phyloP scores from a whole-genome alignment of 1,140 invertebrate genomes.

The Drosophila miranda region DNA sequence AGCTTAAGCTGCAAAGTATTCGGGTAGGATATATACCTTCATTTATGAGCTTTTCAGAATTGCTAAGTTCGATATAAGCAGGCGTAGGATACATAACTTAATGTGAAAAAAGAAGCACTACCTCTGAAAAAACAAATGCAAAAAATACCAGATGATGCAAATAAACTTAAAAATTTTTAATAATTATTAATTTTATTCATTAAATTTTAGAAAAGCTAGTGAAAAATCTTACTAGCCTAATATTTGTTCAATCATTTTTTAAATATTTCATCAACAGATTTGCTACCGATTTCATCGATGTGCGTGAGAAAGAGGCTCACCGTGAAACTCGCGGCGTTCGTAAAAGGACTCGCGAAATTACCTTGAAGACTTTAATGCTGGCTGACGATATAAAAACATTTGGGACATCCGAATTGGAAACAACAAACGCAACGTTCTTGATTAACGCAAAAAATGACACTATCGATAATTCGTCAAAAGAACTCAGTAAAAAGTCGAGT shows the following conservation, averaged over 20 bases:
- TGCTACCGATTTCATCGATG: slow-evolving; percentile 95
- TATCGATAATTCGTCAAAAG: not conserved
- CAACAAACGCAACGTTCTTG: slow-evolving; percentile 1
- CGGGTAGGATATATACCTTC: no score
- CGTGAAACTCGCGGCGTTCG: slow-evolving; percentile 70
- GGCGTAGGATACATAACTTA: no score
- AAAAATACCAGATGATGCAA: no score
- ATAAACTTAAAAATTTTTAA: no score
- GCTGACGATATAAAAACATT: slow-evolving; percentile 43
- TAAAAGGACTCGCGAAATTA: slow-evolving; percentile 30
- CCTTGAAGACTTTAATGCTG: slow-evolving; percentile 42
- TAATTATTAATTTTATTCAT: no score
- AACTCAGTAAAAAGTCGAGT: slow-evolving; percentile 8
- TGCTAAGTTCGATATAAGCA: no score
- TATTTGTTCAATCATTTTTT: not conserved
- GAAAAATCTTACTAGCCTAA: no score
- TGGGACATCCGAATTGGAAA: slow-evolving; percentile 3
- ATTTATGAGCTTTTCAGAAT: no score
- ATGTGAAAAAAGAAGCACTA: no score
- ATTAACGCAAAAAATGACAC: slow-evolving; percentile 27
- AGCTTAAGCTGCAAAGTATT: no score
- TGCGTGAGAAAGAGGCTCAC: slow-evolving; percentile 90
- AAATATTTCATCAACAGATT: slow-evolving; percentile 85
- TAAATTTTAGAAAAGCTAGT: no score
- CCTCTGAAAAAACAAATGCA: no score